Percentiles rank a stretch among this genome's conserved stretches.
phyloP scores from a whole-genome alignment of 1,140 invertebrate genomes.

The Teleopsis dalmanni region DNA sequence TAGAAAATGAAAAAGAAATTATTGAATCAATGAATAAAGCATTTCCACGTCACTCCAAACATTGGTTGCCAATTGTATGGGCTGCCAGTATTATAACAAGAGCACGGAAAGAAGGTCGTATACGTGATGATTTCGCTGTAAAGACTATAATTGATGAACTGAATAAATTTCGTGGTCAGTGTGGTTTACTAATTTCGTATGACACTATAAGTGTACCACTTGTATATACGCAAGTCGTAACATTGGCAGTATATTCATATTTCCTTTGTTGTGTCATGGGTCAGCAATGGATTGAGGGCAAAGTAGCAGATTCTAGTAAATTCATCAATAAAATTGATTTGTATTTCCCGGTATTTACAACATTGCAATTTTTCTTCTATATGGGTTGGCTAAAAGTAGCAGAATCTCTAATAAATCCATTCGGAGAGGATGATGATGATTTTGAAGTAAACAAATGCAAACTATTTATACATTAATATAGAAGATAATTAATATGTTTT shows the following conservation, averaged over 20 bases:
- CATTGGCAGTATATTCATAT: constrained; percentile 85
- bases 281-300: constrained; percentile 63
- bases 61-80: constrained; percentile 94
- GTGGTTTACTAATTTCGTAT: constrained; percentile 74
- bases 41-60: constrained; percentile 81
- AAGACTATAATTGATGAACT: constrained; percentile 87
- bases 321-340: constrained; percentile 53
- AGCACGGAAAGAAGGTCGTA: constrained; percentile 81
- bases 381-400: constrained; percentile 85
- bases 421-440: constrained; percentile 80
- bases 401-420: constrained; percentile 73
- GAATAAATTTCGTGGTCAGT: constrained; percentile 81
- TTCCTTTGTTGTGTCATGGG: constrained; percentile 71
- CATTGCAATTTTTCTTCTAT: constrained; percentile 77
- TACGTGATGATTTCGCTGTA: constrained; percentile 87
- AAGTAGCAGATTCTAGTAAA: constrained; percentile 43
- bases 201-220: constrained; percentile 89
- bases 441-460: constrained; percentile 42
- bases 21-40: constrained; percentile 74
- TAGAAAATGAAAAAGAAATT: constrained; percentile 76
- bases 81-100: constrained; percentile 81
- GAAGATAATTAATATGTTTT: not conserved
- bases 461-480: not conserved
- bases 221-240: constrained; percentile 93
- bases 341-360: constrained; percentile 82